Conservation (phyloP, 1,140 invertebrate genomes). For the Venustaconcha ellipsiformis region DNA sequence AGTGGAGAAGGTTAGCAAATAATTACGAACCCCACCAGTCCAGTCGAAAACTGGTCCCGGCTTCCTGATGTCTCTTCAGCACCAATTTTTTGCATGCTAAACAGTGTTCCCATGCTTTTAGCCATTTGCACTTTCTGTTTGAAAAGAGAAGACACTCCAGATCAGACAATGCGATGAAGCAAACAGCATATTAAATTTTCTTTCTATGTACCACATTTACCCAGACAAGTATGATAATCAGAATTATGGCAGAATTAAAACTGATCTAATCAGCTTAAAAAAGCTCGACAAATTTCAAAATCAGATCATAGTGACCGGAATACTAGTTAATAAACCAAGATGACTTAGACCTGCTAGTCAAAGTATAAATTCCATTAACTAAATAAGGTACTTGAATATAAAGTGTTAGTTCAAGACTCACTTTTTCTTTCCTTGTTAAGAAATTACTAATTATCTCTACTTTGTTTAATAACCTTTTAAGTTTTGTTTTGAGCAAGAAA, state of each 20-base stretch:
- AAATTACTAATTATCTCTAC: too few species aligned
- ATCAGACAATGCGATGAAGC: too few species aligned
- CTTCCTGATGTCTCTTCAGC: not conserved
- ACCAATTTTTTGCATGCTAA: not conserved
- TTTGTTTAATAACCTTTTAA: too few species aligned
- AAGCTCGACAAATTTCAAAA: not conserved
- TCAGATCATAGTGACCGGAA: not conserved
- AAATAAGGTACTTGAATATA: too few species aligned
- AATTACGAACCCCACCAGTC: too few species aligned
- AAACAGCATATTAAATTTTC: not conserved
- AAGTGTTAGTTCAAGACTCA: too few species aligned
- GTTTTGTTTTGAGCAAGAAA: too few species aligned
- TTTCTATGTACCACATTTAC: not conserved
- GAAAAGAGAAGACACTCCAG: not conserved
- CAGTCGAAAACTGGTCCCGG: too few species aligned
- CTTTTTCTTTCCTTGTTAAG: too few species aligned
- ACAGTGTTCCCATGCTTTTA: constrained; percentile 27
- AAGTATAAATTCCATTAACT: too few species aligned
- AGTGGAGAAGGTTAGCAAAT: too few species aligned
- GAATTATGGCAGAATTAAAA: not conserved
- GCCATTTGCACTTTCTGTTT: constrained; percentile 28
- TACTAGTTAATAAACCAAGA: not conserved
- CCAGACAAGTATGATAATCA: not conserved
- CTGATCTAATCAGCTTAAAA: not conserved
- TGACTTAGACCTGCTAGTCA: too few species aligned